Base-by-base conservation (phyloP, 2,888 invertebrate genomes). In the Apotomis turbidana region DNA sequence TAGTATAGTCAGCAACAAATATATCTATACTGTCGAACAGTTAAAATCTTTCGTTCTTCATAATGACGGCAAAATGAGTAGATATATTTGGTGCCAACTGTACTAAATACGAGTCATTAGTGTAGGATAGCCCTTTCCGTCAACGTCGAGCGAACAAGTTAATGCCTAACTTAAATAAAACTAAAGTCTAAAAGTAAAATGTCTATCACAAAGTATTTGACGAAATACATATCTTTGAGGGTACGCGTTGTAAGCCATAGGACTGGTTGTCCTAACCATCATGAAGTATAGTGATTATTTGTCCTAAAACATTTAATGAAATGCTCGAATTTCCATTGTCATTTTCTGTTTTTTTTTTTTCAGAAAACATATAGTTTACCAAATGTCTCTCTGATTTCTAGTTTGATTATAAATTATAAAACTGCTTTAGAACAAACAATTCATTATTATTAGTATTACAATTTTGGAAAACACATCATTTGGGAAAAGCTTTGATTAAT, bases 151-250 rank as follows among this genome's bases (percentile, higher is more conserved):
- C 57, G 58, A 44, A 59, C 64, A 62, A 61, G 60, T 64, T 51
- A 62, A 63, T 55, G 49, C 52, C 67, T 70, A 41, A 51, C 61
- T 66, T 73, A 70, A 27, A 72, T 73, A 70, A 27, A 72, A 63
- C 58, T 68, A 63, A 12, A 52, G 44, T 57, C 58, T 64, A 70
- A 68, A 75, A 73, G 70, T 75, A 75, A 73, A 75, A 72, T 62
- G 62, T 72, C 85, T 90, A 90, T 91, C 90, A 91, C 91, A 91
- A 90, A 86, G 79, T 83, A 87, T 82, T 83, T 82, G 77, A 81
- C 81, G 80, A 79, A 80, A 81, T 78, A 79, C 66, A 74, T 74
- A 60, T 77, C 77, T 79, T 80, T 81, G 70, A 77, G 62, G 68
- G 46, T 63, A 36, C 46, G 54, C 12, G 55, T n/a, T 46, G 9